Conservation (phyloP, 64 coral and sea anemone species). For the Montipora foliosa region DNA sequence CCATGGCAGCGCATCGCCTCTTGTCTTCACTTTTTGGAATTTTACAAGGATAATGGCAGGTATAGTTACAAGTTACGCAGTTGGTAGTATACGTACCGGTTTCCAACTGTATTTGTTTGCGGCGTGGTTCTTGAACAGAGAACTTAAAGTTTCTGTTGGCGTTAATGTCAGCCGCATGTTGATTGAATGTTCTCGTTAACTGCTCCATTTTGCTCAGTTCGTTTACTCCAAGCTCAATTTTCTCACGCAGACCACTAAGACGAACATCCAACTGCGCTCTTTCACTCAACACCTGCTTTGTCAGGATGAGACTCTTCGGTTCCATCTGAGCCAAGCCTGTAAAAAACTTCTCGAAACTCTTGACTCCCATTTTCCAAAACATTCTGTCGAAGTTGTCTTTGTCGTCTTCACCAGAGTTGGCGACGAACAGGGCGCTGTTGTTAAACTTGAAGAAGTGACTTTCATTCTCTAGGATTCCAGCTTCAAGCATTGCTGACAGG, state of each 20-base stretch:
- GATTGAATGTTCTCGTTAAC: constrained; percentile 32
- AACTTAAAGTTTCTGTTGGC: constrained; percentile 56
- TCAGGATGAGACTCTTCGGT: constrained; percentile 57
- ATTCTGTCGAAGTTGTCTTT: constrained; percentile 58
- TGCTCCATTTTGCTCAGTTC: constrained; percentile 41
- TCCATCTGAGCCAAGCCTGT: not conserved
- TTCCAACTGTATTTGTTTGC: not conserved
- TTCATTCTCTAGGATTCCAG: constrained; percentile 20
- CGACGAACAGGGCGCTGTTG: constrained; percentile 55
- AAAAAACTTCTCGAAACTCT: constrained; percentile 59
- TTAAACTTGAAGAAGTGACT: constrained; percentile 45
- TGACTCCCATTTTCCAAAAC: constrained; percentile 59
- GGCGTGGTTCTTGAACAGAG: constrained; percentile 11
- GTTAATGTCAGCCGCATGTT: constrained; percentile 58
- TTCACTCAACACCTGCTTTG: constrained; percentile 57
- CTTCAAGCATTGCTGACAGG: constrained; percentile 20
- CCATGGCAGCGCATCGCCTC: no score
- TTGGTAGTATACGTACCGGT: constrained; percentile 48
- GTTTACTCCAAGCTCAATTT: constrained; percentile 42
- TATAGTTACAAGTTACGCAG: constrained; percentile 46
- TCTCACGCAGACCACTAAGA: constrained; percentile 16
- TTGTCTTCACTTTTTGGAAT: constrained; percentile 55
- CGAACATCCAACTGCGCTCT: constrained; percentile 61
- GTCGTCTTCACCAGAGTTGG: constrained; percentile 38
- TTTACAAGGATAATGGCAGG: constrained; percentile 60